Percentiles rank a stretch among this genome's conserved stretches.
phyloP scores from a whole-genome alignment of 2,888 invertebrate genomes.

The Mechanitis mazaeus region DNA sequence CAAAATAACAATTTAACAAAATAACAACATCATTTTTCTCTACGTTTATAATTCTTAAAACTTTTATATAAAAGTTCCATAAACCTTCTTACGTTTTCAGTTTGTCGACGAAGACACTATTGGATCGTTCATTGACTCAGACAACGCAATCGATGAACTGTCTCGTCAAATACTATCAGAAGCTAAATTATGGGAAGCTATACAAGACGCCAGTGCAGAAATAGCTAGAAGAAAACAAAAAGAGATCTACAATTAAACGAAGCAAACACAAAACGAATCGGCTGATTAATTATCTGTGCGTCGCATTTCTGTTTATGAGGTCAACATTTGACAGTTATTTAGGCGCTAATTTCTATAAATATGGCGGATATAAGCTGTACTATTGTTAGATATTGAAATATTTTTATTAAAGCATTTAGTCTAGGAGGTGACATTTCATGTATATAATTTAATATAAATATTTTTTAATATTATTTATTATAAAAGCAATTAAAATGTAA shows the following conservation, averaged over 20 bases:
- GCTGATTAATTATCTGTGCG: slow-evolving; percentile 5
- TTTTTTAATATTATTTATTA: slow-evolving; percentile 7
- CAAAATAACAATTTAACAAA: too few relatives aligned
- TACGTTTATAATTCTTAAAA: too few relatives aligned
- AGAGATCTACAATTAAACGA: slow-evolving; percentile 34
- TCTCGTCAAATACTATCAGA: slow-evolving; percentile 87
- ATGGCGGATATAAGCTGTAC: neutral
- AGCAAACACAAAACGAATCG: neutral
- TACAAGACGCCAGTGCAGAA: slow-evolving; percentile 86
- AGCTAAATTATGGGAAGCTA: slow-evolving; percentile 86
- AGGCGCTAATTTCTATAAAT: slow-evolving; percentile 6
- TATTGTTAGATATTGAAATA: slow-evolving; percentile 7
- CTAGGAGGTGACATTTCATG: slow-evolving; percentile 25
- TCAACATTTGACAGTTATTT: slow-evolving; percentile 7
- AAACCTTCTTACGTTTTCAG: slow-evolving; percentile 8
- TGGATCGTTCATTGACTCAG: slow-evolving; percentile 81
- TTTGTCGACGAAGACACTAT: slow-evolving; percentile 76
- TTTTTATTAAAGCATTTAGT: slow-evolving; percentile 10
- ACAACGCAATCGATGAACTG: slow-evolving; percentile 83
- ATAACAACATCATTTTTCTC: too few relatives aligned
- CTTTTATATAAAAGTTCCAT: neutral
- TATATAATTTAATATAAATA: slow-evolving; percentile 18
- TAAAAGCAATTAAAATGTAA: too few relatives aligned
- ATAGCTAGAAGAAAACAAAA: slow-evolving; percentile 79
- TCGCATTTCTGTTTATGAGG: neutral